Percentiles rank a stretch among this genome's conserved stretches.
Evolutionary conservation across 2,888 invertebrate genomes (phyloP).

Genomic region (Cyclophora punctaria): DNA sequence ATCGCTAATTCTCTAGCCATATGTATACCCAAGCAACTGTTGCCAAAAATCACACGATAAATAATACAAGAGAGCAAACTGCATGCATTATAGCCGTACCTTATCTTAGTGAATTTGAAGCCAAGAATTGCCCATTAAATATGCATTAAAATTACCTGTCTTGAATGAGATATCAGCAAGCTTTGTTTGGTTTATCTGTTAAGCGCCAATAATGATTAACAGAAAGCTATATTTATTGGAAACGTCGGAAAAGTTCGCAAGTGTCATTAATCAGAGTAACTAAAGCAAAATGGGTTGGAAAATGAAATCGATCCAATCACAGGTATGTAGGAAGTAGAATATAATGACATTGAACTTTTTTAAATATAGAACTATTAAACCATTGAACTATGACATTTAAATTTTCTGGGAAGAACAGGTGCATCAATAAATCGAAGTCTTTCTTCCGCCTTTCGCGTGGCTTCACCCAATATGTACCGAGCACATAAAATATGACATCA

Average conservation of each 20-base stretch:
- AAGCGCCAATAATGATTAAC: too few species aligned
- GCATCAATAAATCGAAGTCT: not conserved
- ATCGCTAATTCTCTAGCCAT: conserved; percentile 9
- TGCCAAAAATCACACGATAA: conserved; percentile 75
- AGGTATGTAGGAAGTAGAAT: too few species aligned
- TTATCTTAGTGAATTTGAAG: conserved; percentile 74
- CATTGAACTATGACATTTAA: too few species aligned
- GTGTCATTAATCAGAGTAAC: too few species aligned
- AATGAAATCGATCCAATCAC: too few species aligned
- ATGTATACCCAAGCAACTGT: conserved; percentile 35
- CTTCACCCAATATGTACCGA: too few species aligned
- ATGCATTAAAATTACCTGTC: conserved; percentile 75
- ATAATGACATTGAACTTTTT: too few species aligned
- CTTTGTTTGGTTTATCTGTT: conserved; percentile 30
- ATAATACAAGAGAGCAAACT: conserved; percentile 67
- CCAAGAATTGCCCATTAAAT: conserved; percentile 74
- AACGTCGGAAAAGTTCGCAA: too few species aligned
- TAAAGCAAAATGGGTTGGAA: too few species aligned
- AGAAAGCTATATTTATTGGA: too few species aligned
- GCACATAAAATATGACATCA: conserved; percentile 11
- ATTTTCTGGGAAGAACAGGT: too few species aligned
- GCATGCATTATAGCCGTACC: conserved; percentile 72
- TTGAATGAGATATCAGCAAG: conserved; percentile 56
- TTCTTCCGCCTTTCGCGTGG: not conserved
- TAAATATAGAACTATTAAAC: too few species aligned